These are phyloP conservation scores for Menidia menidia DNA, from an alignment of 2,797 vertebrate genomes.

Conservation along the genomic window DNA sequence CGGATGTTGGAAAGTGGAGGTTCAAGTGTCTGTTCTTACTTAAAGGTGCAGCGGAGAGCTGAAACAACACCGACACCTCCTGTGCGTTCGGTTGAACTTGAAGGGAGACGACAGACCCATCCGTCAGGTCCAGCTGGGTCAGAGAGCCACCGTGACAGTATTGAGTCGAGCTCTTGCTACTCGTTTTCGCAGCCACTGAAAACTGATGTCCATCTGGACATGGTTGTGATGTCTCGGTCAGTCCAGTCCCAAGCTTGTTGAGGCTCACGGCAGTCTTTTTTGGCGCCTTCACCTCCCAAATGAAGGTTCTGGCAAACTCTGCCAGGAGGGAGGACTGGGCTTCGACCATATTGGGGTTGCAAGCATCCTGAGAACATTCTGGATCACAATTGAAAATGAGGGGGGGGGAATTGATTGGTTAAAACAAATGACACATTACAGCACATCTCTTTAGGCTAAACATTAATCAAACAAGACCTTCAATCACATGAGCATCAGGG, in stretches of 20 bases:
- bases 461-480: not conserved
- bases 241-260: slow-evolving; percentile 71
- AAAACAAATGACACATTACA: not conserved
- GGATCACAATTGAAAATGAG: slow-evolving; percentile 15
- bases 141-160: slow-evolving; percentile 70
- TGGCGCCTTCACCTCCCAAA: slow-evolving; percentile 81
- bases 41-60: slow-evolving; percentile 53
- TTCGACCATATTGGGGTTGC: slow-evolving; percentile 78
- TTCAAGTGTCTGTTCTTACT: slow-evolving; percentile 52
- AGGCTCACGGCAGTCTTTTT: slow-evolving; percentile 75
- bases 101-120: slow-evolving; percentile 55
- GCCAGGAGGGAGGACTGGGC: slow-evolving; percentile 74
- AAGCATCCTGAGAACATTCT: slow-evolving; percentile 74
- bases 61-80: slow-evolving; percentile 52
- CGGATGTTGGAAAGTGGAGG: too few relatives aligned
- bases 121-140: slow-evolving; percentile 52
- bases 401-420: not conserved
- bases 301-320: slow-evolving; percentile 81
- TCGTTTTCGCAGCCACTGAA: slow-evolving; percentile 27
- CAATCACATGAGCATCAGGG: not conserved
- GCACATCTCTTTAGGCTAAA: not conserved
- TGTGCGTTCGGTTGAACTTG: slow-evolving; percentile 32
- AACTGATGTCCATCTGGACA: slow-evolving; percentile 61
- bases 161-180: not conserved
- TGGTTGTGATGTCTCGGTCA: slow-evolving; percentile 73